Evolutionary conservation across 2,888 invertebrate species (phyloP), one percentile per base, ranked within the genome.

Genomic region (Lithophane semibrunnea): DNA sequence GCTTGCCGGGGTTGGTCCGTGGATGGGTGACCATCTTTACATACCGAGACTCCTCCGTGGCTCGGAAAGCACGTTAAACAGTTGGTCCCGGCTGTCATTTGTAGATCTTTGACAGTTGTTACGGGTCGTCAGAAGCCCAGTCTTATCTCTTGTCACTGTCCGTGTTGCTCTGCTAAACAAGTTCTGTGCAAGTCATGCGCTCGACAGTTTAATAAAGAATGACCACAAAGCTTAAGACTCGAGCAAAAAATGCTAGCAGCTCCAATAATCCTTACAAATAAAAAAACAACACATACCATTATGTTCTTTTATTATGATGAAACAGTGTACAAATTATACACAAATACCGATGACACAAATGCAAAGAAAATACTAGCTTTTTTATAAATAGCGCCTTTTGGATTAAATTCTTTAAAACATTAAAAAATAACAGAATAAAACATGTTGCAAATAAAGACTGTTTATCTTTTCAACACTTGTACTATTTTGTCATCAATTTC

Each of bases 401-500:
- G 85, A 75, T 86, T 42, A 64, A 75, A 77, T 66, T 88, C 12
- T 77, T 85, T 47, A 86, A 79, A 79, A 85, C n/a, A 71, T 56
- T 76, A 24, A 74, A 78, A 68, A 84, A 73, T 42, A 80, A 86
- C 75, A 84, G 37, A 73, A 74, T 82, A 13, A 76, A 80, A 82
- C 18, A 54, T 52, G 18, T 66, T 52, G 65, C 29, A 44, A 68
- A 84, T 88, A 66, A 84, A 87, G 13, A 77, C 24, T 81, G 60
- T 83, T 88, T 76, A 77, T 89, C 68, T 84, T 86, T 87, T 82
- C 88, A 78, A 77, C 70, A 63, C 42, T 88, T 88, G 83, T 88
- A 56, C 78, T 89, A 90, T 88, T 89, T 86, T 90, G 80, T 85
- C 79, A 58, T 80, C 83, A 54, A 64, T 86, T 80, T 78, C 82